Percentiles rank a stretch among this genome's conserved stretches.
These are phyloP conservation scores for Cetoscarus ocellatus DNA, from an alignment of 2,797 vertebrate genomes.

Conservation along the genomic window DNA sequence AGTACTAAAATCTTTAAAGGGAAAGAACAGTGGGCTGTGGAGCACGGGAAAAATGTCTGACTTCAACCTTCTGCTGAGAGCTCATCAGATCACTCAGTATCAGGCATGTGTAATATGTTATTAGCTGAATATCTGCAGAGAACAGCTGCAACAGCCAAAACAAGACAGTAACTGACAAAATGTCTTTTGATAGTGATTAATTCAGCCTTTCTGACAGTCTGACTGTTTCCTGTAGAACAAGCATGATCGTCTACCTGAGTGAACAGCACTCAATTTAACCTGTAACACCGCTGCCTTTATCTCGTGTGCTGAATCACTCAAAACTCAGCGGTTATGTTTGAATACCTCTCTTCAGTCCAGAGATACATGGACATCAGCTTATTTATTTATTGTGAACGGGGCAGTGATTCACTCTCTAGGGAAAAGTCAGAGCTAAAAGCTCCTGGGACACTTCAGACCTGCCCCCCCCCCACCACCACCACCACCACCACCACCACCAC, in stretches of 20 bases:
- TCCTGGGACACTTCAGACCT: no score
- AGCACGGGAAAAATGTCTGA: neutral
- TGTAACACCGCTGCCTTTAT: neutral
- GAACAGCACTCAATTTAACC: constrained; percentile 24
- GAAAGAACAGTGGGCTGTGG: neutral
- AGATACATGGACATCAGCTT: constrained; percentile 10
- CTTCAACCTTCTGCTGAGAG: neutral
- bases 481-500: no score
- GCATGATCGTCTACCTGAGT: constrained; percentile 49
- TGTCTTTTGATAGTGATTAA: neutral
- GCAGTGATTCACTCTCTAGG: constrained; percentile 48
- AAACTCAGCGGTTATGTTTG: neutral
- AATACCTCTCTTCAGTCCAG: constrained; percentile 54
- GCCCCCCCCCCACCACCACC: no score
- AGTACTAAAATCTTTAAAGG: neutral
- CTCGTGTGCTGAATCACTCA: constrained; percentile 14
- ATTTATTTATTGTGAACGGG: constrained; percentile 21
- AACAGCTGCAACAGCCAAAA: neutral
- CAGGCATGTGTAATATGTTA: no score
- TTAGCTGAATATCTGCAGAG: constrained; percentile 5
- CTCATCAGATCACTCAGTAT: neutral
- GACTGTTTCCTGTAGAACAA: neutral
- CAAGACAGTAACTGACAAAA: constrained; percentile 7
- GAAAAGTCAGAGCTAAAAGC: constrained; percentile 24
- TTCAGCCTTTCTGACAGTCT: neutral